Base-by-base conservation (phyloP, 2,797 vertebrate species). In the Mycteria americana region DNA sequence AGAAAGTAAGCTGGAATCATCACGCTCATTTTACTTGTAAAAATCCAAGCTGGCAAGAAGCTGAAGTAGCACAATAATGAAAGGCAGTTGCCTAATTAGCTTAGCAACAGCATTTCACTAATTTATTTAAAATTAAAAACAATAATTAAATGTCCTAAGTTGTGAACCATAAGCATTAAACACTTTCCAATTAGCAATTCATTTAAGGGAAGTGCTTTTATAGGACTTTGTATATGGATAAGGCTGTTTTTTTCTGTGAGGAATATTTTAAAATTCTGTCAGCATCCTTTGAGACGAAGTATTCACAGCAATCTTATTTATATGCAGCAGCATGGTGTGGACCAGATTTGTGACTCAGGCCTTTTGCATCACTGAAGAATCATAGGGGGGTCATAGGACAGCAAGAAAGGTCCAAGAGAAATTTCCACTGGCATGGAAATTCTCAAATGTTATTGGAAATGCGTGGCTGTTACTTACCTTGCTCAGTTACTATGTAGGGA, bases 1-100 rank as follows among this genome's bases (percentile, higher is more conserved):
- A 92, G 84, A 93, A 64, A 95, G 78, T 75, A 59, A 82, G 33
- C 78, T 97, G 82, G 76, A 95, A 88, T 92, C 56, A 94, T 77
- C 43, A 60, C 25, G 23, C 24, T 95, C 76, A 83, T 97, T 97
- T 97, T 63, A 48, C 82, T 92, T 93, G 70, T 83, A 93, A 97
- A 95, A 96, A 91, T 84, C 63, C 31, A 85, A 96, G 72, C 63
- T 93, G 87, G 69, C 67, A 90, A 93, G 81, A 96, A 83, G 83
- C 46, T 87, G 28, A 87, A 59, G 30, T 59, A 89, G n/a, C 46
- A 57, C 30, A 37, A 25, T 95, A 94, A 96, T 81, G 92, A 93
- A 73, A 91, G 53, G 45, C 68, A 83, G 69, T 95, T 95, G 69
- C 65, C 74, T 95, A 96, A 95, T 95, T 93, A 89, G 18, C 28